phyloP scores from a whole-genome alignment of 2,113 vertebrate genomes.

The Hemicordylus capensis region DNA sequence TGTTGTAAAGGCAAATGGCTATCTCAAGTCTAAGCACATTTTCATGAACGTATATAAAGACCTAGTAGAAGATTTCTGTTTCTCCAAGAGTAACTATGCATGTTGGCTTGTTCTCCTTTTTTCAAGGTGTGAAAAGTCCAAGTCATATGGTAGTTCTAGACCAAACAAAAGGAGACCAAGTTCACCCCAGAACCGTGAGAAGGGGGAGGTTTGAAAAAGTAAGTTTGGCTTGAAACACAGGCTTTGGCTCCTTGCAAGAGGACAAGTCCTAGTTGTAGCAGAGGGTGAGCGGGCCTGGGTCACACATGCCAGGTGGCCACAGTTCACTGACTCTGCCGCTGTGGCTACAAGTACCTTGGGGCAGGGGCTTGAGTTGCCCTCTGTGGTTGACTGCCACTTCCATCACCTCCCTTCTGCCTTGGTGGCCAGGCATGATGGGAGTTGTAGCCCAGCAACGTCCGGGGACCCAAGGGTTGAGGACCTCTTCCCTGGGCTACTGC shows the following conservation, averaged over 20 bases:
- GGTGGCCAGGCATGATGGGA: too few relatives aligned
- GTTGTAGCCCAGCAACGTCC: too few relatives aligned
- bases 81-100: not conserved
- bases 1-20: not conserved
- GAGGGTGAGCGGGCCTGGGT: too few relatives aligned
- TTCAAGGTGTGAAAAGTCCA: slow-evolving; percentile 87
- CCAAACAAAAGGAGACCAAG: slow-evolving; percentile 83
- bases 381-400: too few relatives aligned
- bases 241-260: not conserved
- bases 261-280: not conserved
- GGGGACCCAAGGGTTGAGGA: too few relatives aligned
- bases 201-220: slow-evolving; percentile 91
- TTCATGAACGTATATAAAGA: not conserved
- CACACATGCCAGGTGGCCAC: too few relatives aligned
- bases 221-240: slow-evolving; percentile 56
- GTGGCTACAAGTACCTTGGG: too few relatives aligned
- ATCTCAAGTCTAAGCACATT: not conserved
- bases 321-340: too few relatives aligned
- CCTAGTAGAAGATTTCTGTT: not conserved
- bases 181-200: slow-evolving; percentile 84
- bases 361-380: too few relatives aligned
- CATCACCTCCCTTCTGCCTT: too few relatives aligned
- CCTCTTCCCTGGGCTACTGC: too few relatives aligned
- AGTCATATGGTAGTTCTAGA: slow-evolving; percentile 83
- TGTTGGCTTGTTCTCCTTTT: not conserved